phyloP scores from a whole-genome alignment of 2,797 vertebrate genomes.

The Emydoidea blandingii region DNA sequence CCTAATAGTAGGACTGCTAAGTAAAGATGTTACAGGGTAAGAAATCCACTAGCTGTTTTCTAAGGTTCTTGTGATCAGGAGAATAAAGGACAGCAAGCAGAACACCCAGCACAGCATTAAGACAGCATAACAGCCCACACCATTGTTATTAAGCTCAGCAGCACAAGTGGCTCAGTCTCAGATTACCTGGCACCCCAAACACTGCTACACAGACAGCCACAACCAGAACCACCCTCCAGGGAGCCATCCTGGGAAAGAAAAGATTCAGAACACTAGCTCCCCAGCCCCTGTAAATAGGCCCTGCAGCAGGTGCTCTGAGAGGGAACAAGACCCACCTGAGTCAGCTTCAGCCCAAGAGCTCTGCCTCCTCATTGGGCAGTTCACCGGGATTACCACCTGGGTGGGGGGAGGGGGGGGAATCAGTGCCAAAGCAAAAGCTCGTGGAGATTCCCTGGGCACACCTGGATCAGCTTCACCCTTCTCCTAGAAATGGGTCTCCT shows the following conservation, averaged over 20 bases:
- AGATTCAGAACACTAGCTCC: fast-evolving
- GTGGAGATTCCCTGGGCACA: background rate
- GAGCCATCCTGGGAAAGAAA: background rate
- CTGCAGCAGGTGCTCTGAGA: background rate
- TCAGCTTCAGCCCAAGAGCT: background rate
- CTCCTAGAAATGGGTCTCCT: background rate
- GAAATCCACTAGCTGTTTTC: background rate
- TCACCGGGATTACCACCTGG: background rate
- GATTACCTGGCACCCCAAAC: background rate
- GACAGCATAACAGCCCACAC: background rate
- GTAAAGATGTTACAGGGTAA: background rate
- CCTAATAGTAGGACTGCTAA: background rate
- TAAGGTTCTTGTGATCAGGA: too few relatives aligned
- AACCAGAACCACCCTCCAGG: background rate
- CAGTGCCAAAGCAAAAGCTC: background rate
- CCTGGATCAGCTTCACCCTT: background rate
- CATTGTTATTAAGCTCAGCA: background rate
- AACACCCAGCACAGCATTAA: too few relatives aligned
- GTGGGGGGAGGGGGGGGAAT: too few relatives aligned
- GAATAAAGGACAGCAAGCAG: background rate
- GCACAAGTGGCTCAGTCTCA: background rate
- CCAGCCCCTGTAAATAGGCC: background rate
- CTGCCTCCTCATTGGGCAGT: background rate
- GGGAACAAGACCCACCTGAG: background rate
- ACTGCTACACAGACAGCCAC: background rate